Evolutionary conservation across 1,140 invertebrate genomes (phyloP).

Genomic region (Papilio xuthus): DNA sequence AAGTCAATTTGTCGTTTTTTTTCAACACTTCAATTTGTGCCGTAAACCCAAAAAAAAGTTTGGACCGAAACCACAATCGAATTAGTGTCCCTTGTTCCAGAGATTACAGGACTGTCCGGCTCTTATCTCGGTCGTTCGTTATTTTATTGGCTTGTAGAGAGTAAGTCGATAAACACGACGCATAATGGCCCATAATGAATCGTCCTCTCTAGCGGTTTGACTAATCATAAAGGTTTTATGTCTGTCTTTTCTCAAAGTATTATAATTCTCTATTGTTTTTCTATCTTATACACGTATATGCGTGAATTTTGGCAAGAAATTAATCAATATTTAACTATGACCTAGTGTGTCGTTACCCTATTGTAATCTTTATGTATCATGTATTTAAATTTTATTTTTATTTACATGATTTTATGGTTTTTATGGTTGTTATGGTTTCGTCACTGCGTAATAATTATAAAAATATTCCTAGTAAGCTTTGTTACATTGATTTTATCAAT

Average conservation of each 20-base stretch:
- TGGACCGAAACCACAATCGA: constrained; percentile 80
- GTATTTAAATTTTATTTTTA: not conserved
- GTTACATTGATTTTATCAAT: not conserved
- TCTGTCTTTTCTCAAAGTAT: constrained; percentile 66
- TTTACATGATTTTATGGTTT: not conserved
- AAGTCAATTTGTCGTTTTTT: constrained; percentile 81
- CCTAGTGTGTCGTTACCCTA: not conserved
- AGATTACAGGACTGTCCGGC: constrained; percentile 79
- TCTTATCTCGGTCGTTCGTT: constrained; percentile 80
- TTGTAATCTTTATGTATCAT: not conserved
- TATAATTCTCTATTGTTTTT: constrained; percentile 29
- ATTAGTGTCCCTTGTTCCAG: constrained; percentile 81
- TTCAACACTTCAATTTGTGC: constrained; percentile 80
- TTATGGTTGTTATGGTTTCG: not conserved
- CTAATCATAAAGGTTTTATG: constrained; percentile 81
- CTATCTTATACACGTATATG: not conserved
- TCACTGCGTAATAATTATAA: not conserved
- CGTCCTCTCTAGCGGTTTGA: constrained; percentile 76
- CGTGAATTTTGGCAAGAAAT: not conserved
- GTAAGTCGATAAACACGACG: constrained; percentile 80
- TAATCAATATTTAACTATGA: not conserved
- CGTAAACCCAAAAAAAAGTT: constrained; percentile 77
- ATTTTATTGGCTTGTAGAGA: constrained; percentile 80
- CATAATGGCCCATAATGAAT: constrained; percentile 81
- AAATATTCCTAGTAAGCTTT: not conserved